Evolutionary conservation across 2,888 invertebrate genomes (phyloP), one percentile per base, ranked within the genome.

Genomic region (Hyppa rectilinea): DNA sequence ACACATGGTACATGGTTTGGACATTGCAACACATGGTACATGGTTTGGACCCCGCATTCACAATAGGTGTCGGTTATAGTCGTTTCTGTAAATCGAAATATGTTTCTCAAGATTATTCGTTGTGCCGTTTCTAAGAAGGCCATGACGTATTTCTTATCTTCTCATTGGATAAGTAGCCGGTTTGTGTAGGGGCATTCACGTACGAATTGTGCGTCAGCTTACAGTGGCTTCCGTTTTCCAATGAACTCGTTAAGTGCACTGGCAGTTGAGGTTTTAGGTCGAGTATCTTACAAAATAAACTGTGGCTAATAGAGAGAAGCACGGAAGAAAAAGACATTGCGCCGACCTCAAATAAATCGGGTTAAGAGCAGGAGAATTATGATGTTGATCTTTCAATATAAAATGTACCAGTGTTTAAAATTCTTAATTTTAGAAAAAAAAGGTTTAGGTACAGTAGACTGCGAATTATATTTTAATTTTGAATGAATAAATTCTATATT

Each of bases 81-180:
- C 1, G n/a, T n/a, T 58, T 26, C 7, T 40, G 6, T 20, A 43
- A 36, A 43, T 69, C 6, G 36, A 36, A 20, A 17, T n/a, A 17
- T 5, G 10, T 36, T 5, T 26, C 12, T 31, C 20, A 29, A 67
- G 26, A 38, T 58, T 38, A 20, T 45, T 17, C 36, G 43, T 52
- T 72, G 26, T 72, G 52, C 29, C 7, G 49, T 49, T 50, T 14
- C 9, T 38, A 38, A 43, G 36, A 14, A 43, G 34, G 50, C 36
- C n/a, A 20, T 43, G 34, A 50, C n/a, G 53, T 20, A 40, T 58
- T 45, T 71, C 20, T 56, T 58, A 78, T 36, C 34, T 29, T 9
- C n/a, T 71, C 34, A 52, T 71, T 70, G 45, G 40, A 58, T 50
- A 50, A 70, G 71, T 58, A 71, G 50, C 26, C 71, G 34, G 45